A percentile compares a stretch with the other conserved stretches of the same genome.
Conservation (phyloP, 2,797 vertebrate genomes). For the Falco naumanni region DNA sequence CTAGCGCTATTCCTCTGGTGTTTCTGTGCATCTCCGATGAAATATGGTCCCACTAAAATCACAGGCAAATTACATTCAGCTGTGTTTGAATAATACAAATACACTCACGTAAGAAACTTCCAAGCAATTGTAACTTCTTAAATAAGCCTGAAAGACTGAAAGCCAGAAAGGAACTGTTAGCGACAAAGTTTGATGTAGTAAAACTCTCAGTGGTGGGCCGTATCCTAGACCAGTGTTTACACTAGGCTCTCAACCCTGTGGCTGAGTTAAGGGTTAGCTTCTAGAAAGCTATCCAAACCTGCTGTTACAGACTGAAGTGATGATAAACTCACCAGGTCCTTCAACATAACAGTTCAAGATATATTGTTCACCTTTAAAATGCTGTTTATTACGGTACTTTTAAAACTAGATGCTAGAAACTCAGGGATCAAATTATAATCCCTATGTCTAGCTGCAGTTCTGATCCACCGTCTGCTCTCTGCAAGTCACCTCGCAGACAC, state of each 20-base stretch:
- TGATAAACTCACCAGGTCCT: not conserved
- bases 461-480: not conserved
- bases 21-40: not conserved
- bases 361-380: not conserved
- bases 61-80: not conserved
- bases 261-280: not conserved
- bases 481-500: not conserved
- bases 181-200: not conserved
- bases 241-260: not conserved
- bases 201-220: not conserved
- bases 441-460: not conserved
- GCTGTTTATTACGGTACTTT: not conserved
- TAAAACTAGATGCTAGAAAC: not conserved
- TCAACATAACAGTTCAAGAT: not conserved
- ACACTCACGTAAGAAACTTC: accelerated
- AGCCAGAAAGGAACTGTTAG: not conserved
- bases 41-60: not conserved
- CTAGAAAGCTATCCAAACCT: not conserved
- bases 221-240: not conserved
- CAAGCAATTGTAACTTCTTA: not conserved
- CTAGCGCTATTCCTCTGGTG: not conserved
- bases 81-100: not conserved
- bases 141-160: not conserved
- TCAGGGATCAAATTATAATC: not conserved
- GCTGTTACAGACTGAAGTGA: not conserved